phyloP scores from a whole-genome alignment of 2,797 vertebrate genomes.

The Cichlasoma orientale region DNA sequence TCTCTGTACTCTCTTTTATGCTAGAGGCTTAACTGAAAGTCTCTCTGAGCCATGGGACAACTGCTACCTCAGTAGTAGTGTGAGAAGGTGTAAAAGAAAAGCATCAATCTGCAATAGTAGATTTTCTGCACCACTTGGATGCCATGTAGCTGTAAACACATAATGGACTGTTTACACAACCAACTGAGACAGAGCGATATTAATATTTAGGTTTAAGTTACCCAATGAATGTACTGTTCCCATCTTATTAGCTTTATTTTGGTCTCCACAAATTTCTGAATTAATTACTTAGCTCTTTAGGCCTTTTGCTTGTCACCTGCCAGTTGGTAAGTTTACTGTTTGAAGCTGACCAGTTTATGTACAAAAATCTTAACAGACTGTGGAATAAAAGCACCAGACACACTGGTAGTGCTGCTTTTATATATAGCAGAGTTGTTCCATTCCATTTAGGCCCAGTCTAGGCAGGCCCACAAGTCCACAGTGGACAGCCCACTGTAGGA shows the following conservation, averaged over 20 bases:
- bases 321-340: neutral
- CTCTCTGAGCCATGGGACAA: neutral
- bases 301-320: neutral
- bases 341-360: neutral
- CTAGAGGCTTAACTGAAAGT: slow-evolving; percentile 3
- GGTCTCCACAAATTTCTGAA: neutral
- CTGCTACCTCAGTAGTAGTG: neutral
- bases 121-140: neutral
- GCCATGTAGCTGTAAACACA: neutral
- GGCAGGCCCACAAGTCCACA: neutral
- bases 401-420: neutral
- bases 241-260: neutral
- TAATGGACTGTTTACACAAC: neutral
- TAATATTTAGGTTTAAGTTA: neutral
- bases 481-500: neutral
- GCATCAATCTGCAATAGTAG: neutral
- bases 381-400: neutral
- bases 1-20: slow-evolving; percentile 3
- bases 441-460: neutral
- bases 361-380: neutral
- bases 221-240: neutral
- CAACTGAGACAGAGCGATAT: neutral
- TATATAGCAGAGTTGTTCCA: too few species aligned
- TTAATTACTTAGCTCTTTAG: too few species aligned
- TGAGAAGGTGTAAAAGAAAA: neutral